Conservation (phyloP, 2,888 invertebrate species). For the Tipula helvola region DNA sequence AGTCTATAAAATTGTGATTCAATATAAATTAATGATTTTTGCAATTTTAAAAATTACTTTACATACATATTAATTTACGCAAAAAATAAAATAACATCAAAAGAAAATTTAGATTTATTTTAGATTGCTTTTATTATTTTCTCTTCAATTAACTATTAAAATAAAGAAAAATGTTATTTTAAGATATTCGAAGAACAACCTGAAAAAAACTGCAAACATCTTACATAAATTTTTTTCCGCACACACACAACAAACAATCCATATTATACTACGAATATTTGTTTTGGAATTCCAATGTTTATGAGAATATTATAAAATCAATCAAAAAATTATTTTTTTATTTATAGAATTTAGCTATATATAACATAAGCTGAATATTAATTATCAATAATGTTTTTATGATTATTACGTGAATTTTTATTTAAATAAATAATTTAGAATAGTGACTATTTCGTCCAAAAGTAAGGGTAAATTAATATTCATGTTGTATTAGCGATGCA, state of each 20-base stretch:
- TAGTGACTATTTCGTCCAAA: background rate
- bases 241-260: background rate
- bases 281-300: background rate
- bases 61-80: background rate
- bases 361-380: background rate
- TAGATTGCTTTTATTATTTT: background rate
- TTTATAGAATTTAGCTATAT: background rate
- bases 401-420: background rate
- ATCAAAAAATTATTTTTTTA: background rate
- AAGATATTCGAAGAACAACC: background rate
- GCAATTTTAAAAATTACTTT: background rate
- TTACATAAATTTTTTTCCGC: background rate
- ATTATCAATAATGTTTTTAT: background rate
- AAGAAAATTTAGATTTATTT: background rate
- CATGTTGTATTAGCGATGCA: background rate
- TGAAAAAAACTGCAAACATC: background rate
- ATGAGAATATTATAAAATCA: background rate
- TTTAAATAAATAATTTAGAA: background rate
- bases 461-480: background rate
- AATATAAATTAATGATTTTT: background rate
- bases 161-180: background rate
- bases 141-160: background rate
- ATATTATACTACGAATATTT: background rate
- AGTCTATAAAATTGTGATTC: background rate
- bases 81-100: background rate